phyloP scores from a whole-genome alignment of 37 sponge, comb jelly and placozoan genomes.

The Spongilla lacustris region DNA sequence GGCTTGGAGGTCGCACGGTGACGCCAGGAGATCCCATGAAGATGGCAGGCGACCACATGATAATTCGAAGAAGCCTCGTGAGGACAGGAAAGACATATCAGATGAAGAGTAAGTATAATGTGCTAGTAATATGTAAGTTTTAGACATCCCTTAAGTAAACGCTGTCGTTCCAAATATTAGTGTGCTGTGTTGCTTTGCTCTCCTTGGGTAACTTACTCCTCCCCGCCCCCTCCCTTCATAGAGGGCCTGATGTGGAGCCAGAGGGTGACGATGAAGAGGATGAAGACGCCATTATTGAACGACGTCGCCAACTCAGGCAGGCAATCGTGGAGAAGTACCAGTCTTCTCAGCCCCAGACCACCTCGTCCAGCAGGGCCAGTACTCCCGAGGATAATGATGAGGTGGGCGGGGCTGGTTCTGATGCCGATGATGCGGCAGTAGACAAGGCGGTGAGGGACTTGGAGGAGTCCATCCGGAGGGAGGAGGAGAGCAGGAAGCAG shows the following conservation, averaged over 20 bases:
- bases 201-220: too few species aligned
- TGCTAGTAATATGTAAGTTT: neutral
- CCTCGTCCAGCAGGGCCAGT: neutral
- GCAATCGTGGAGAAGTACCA: slow-evolving; percentile 84
- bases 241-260: slow-evolving; percentile 65
- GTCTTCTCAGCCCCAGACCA: neutral
- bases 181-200: too few species aligned
- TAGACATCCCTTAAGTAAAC: too few species aligned
- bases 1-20: neutral
- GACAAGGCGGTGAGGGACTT: slow-evolving; percentile 41
- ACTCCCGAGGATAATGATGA: slow-evolving; percentile 15
- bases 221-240: slow-evolving; percentile 1
- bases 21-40: slow-evolving; percentile 5
- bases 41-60: neutral
- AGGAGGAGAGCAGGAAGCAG: slow-evolving; percentile 9
- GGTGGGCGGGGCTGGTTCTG: slow-evolving; percentile 9
- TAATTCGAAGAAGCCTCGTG: neutral
- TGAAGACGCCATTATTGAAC: slow-evolving; percentile 90
- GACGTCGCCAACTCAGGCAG: slow-evolving; percentile 76
- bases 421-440: slow-evolving; percentile 49
- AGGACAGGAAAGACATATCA: slow-evolving; percentile 20
- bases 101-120: slow-evolving; percentile 64
- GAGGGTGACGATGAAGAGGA: slow-evolving; percentile 68
- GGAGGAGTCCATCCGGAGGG: slow-evolving; percentile 8
- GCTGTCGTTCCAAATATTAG: neutral